Base-by-base conservation (phyloP, 2,113 vertebrate species). In the Anolis sagrei region DNA sequence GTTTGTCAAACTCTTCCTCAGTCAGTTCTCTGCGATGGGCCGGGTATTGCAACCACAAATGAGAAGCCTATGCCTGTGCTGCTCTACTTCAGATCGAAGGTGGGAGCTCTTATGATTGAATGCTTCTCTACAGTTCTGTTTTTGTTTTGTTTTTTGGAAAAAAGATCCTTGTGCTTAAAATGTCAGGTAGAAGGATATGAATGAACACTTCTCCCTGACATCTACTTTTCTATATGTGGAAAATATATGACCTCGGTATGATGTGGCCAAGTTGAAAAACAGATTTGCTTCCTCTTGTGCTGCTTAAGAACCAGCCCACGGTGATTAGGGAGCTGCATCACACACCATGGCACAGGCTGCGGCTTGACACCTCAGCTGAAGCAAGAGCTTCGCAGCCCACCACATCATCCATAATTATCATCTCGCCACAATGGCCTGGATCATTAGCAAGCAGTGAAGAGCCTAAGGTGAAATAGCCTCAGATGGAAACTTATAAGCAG, bases 271-370 rank as follows among this genome's bases (percentile, higher is more conserved):
- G 78, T 7, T 80, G 78, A 73, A 51, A 73, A 82, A 58, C 69
- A 58, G 72, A 36, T 75, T 62, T 64, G 44, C 54, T 13, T 62
- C 34, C 7, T 64, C 44, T 62, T 74, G 29, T 73, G 77, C 69
- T 49, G 36, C 4, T 74, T 80, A 72, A 79, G 51, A 79, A 79
- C 76, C 32, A 62, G 77, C n/a, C 54, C 36, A 36, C 3, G 5
- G 34, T 73, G 76, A 79, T 86, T 79, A 86, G 79, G 58, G 68
- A 70, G 72, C 18, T 70, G 36, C 36, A 79, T 34, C 66, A 72
- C 39, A 85, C 18, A 79, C 25, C 36, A 51, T 85, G 44, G 58
- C 51, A 9, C 54, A 73, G 68, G 68, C n/a, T 48, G 68, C 16
- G 54, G 34, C 49, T 72, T 51, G 8, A 23, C 48, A 29, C 62